Conservation (phyloP, 2,113 vertebrate species). For the Galeopterus variegatus region DNA sequence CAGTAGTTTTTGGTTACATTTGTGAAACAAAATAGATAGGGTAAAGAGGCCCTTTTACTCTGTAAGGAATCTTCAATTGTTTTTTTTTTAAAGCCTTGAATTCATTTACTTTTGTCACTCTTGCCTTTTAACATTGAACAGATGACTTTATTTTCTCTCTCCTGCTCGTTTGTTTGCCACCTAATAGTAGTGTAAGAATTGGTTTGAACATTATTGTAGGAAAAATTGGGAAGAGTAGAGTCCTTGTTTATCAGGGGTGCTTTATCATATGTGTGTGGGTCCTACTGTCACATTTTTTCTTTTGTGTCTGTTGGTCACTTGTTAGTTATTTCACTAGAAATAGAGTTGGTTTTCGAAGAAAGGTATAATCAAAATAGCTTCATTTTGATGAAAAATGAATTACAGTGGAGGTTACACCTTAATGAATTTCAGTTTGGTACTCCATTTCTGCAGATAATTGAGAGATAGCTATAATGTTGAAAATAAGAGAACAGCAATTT, state of each 20-base stretch:
- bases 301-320: background rate
- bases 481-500: background rate
- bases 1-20: constrained; percentile 24
- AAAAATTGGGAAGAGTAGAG: background rate
- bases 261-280: background rate
- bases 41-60: background rate
- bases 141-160: constrained; percentile 34
- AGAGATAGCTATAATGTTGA: constrained; percentile 33
- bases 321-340: constrained; percentile 35
- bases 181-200: constrained; percentile 9
- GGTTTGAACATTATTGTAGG: background rate
- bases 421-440: constrained; percentile 7
- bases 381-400: constrained; percentile 26
- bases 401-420: background rate
- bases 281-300: background rate
- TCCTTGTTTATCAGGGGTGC: background rate
- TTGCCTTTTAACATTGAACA: constrained; percentile 62
- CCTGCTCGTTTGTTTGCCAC: background rate
- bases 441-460: constrained; percentile 28
- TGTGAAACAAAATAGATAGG: constrained; percentile 19
- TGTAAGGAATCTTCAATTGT: background rate
- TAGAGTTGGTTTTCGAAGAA: constrained; percentile 55
- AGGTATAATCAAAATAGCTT: constrained; percentile 18
- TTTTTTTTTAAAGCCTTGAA: constrained; percentile 23
- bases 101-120: constrained; percentile 42